A percentile compares a stretch with the other conserved stretches of the same genome.
Conservation (phyloP, 2,797 vertebrate species). For the Rhyacichthys aspro region DNA sequence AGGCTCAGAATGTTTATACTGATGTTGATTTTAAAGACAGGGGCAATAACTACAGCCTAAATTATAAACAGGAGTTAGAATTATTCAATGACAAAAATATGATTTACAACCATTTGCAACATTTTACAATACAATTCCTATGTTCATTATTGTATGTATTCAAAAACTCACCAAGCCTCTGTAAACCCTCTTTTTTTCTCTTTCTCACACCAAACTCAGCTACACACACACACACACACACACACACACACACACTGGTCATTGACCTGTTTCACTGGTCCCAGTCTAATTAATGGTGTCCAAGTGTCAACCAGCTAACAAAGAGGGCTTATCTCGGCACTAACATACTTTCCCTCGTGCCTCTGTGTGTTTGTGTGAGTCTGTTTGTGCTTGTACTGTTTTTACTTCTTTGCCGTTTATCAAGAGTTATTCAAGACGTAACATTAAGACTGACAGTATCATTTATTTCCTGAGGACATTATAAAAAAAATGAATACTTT, state of each 20-base stretch:
- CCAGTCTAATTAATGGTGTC: conserved; percentile 57
- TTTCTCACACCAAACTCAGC: neutral
- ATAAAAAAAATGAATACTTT: too few relatives aligned
- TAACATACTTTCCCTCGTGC: conserved; percentile 55
- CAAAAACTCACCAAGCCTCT: too few relatives aligned
- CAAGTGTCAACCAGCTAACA: conserved; percentile 63
- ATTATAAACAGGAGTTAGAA: too few relatives aligned
- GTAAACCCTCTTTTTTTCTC: neutral
- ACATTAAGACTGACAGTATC: neutral
- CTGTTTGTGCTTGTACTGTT: conserved; percentile 3
- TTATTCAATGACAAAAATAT: too few relatives aligned
- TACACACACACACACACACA: too few relatives aligned
- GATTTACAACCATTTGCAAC: too few relatives aligned
- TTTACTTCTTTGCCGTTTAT: neutral
- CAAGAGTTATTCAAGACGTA: neutral
- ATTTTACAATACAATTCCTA: too few relatives aligned
- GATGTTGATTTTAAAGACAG: too few relatives aligned
- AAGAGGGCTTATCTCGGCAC: conserved; percentile 67
- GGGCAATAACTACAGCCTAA: too few relatives aligned
- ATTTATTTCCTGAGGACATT: too few relatives aligned
- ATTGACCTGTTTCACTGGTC: conserved; percentile 33
- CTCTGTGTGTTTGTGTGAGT: conserved; percentile 19
- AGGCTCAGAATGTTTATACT: too few relatives aligned
- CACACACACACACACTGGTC: neutral
- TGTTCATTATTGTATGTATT: too few relatives aligned